Base-by-base conservation (phyloP, 2,797 vertebrate genomes). In the Anabacerthia variegaticeps region DNA sequence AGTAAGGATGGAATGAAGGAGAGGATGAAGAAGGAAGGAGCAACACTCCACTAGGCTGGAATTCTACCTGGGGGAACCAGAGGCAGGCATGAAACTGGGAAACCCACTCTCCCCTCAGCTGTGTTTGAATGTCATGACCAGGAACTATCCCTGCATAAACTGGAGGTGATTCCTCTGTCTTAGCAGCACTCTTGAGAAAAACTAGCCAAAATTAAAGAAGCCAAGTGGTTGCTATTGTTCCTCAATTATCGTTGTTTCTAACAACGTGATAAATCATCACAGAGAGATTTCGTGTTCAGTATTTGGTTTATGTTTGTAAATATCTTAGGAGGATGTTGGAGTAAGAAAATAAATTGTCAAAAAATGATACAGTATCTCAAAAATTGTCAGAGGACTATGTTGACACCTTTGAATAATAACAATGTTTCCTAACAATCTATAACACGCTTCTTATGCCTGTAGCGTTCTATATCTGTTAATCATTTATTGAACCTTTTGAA, bases 351-450 rank as follows among this genome's bases (percentile, higher is more conserved):
- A 20, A 63, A 18, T 56, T 55, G 26, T 44, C 78, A 36, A 27
- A 72, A 67, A 92, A 65, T 26, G 9, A 23, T 26, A 48, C 23
- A 62, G 3, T 54, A 26, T 72, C 58, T 85, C 26, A 74, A 63
- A 90, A 56, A 58, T 17, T 62, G 39, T 32, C 11, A 54, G 37
- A 72, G 9, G 18, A 49, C 59, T 74, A 39, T 22, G 15, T 8
- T 58, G 39, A 59, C 28, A 32, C 61, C 27, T 86, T 90, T 27
- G 27, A 91, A 89, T 75, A 91, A 89, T 75, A 46, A 62, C 62
- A 79, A 48, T 9, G 7, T 13, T 49, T 92, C 89, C 75, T 32
- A 79, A 74, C 39, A 56, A 51, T 61, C 26, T 72, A 3, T 59
- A 82, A 46, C 26, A 27, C 51, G 10, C 16, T 83, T 32, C 56